Base-by-base conservation (phyloP, 2,888 invertebrate genomes). In the Beris chalybata region DNA sequence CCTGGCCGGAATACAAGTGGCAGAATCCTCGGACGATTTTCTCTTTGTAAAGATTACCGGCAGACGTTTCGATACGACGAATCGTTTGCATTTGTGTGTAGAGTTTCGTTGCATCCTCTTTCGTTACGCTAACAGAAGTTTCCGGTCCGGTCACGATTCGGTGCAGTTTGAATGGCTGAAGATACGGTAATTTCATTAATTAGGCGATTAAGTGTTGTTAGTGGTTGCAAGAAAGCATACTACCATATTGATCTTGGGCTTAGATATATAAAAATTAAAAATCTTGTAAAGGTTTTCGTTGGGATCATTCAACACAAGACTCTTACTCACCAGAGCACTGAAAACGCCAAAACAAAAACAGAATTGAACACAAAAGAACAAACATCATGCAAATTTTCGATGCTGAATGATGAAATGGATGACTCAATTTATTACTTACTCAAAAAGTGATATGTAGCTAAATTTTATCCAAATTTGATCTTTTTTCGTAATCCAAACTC, bases 1-100 rank as follows among this genome's bases (percentile, higher is more conserved):
- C 81, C 68, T 81, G 94, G 54, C 98, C 98, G 69, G 96, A 95
- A 81, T 98, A 99, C 71, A 99, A 86, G 82, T 99, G 98, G 76
- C 98, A 98, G 82, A 99, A 99, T 7, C 98, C 98, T 74, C 98
- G 85, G 71, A 99, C 90, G 72, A 90, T 88, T 83, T 98, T 98
- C 78, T 97, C 96, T 79, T 98, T 98, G 81, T 99, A 99, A 68
- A 99, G 84, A 82, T 93, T 96, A 44, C 95, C 95, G 5, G 97
- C 90, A 0, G 95, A 88, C 0, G 95, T 95, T 83, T 99, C 99
- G 83, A 99, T 87, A 66, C 97, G 85, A n/a, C 99, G 86, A 71
- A 99, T 88, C 0, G 87, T 85, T 73, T 91, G 90, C 87, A 97
- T 87, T 77, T 92, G 85, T 72, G 86, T 86, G 74, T 92, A 94